phyloP scores from a whole-genome alignment of 2,888 invertebrate species.

The Diarsia brunnea region DNA sequence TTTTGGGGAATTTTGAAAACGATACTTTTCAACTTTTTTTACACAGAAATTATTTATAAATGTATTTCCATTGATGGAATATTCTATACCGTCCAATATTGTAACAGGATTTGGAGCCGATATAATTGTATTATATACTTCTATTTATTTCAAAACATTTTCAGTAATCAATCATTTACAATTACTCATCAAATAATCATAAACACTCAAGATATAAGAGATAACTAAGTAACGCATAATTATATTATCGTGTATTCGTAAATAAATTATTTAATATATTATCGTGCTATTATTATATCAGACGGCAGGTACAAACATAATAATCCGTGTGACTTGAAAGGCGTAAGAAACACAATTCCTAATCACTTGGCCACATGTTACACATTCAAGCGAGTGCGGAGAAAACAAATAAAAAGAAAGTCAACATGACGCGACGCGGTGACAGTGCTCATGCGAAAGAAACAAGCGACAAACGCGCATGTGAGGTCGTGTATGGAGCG shows the following conservation, averaged over 20 bases:
- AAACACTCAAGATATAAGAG: neutral
- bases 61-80: neutral
- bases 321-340: neutral
- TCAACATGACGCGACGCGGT: neutral
- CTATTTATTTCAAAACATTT: neutral
- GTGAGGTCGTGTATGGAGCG: neutral
- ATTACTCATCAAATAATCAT: slow-evolving; percentile 2
- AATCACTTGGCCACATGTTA: neutral
- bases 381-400: neutral
- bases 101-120: neutral
- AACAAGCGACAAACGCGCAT: neutral
- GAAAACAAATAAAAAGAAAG: neutral
- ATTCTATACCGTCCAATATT: neutral
- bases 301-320: neutral
- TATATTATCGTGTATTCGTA: neutral
- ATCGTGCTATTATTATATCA: slow-evolving; percentile 8
- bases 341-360: neutral
- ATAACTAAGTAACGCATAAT: neutral
- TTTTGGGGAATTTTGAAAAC: too few relatives aligned
- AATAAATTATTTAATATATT: slow-evolving; percentile 11
- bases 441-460: neutral
- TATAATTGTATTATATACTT: neutral
- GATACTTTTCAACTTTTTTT: neutral
- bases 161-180: neutral
- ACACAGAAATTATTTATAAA: neutral